A percentile compares a stretch with the other conserved stretches of the same genome.
These are phyloP conservation scores for Dunckerocampus dactyliophorus DNA, from an alignment of 2,113 vertebrate species.

Conservation along the genomic window DNA sequence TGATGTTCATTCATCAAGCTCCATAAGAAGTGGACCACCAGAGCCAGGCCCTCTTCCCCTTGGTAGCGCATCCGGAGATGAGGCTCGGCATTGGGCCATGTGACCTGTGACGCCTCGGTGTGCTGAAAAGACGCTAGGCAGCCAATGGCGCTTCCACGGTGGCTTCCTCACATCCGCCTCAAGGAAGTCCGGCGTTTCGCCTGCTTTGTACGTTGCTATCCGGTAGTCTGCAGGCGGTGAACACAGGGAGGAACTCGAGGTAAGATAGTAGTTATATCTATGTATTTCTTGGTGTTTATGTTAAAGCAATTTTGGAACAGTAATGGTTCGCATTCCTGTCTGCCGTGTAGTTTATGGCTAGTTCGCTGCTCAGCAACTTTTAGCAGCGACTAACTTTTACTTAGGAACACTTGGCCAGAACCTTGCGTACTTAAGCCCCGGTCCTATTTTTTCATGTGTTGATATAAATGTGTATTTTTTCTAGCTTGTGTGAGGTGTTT, in stretches of 20 bases:
- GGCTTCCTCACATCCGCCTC: conserved; percentile 47
- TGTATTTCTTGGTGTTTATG: not conserved
- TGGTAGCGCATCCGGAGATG: not conserved
- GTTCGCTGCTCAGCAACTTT: not conserved
- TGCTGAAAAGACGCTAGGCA: conserved; percentile 51
- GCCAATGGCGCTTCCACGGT: conserved; percentile 45
- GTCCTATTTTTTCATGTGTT: not conserved
- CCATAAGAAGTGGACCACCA: not conserved
- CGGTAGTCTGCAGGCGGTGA: conserved; percentile 34
- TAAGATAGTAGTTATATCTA: conserved; percentile 12
- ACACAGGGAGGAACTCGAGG: conserved; percentile 48
- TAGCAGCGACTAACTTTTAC: not conserved
- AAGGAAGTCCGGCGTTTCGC: conserved; percentile 50
- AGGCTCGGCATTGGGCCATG: conserved; percentile 44
- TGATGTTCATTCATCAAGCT: not conserved
- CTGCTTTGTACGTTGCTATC: not conserved
- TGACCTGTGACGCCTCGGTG: conserved; percentile 66
- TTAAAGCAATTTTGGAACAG: conserved; percentile 2
- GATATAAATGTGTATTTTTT: not conserved
- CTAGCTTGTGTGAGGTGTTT: not conserved
- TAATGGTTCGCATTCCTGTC: too few relatives aligned
- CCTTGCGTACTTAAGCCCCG: not conserved
- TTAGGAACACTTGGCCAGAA: not conserved
- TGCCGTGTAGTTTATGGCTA: conserved; percentile 1
- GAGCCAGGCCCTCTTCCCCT: not conserved